Percentiles rank a stretch among this genome's conserved stretches.
Conservation (phyloP, 2,888 invertebrate genomes). For the Leucoma salicis region DNA sequence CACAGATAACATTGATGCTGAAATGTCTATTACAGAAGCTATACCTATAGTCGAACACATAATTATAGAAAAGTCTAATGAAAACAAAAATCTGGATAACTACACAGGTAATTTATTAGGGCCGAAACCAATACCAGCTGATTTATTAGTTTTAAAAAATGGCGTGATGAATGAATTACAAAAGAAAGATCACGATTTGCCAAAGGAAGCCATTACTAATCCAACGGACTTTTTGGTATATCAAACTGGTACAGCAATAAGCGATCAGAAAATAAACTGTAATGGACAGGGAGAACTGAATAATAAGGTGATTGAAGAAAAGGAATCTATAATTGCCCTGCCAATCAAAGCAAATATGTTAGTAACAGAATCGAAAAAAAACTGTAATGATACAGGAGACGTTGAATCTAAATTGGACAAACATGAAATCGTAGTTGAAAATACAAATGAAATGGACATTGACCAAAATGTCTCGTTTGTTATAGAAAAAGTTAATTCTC, state of each 20-base stretch:
- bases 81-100: neutral
- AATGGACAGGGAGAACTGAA: constrained; percentile 6
- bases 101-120: constrained; percentile 12
- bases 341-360: too few relatives aligned
- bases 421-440: too few relatives aligned
- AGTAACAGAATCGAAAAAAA: too few relatives aligned
- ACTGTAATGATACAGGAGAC: too few relatives aligned
- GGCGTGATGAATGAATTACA: constrained; percentile 8
- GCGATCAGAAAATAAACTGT: constrained; percentile 3
- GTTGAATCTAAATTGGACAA: too few relatives aligned
- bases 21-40: constrained; percentile 20
- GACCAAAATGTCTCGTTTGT: too few relatives aligned
- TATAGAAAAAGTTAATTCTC: too few relatives aligned
- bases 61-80: neutral
- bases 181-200: neutral
- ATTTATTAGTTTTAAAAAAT: constrained; percentile 7
- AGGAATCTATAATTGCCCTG: too few relatives aligned
- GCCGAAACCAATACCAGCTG: constrained; percentile 22
- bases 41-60: constrained; percentile 6
- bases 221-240: constrained; percentile 25
- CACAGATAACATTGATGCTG: constrained; percentile 6
- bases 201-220: constrained; percentile 7
- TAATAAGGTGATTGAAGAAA: too few relatives aligned
- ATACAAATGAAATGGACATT: too few relatives aligned
- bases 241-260: constrained; percentile 19